Evolutionary conservation across 2,113 vertebrate genomes (phyloP).

Genomic region (Dasypus novemcinctus): DNA sequence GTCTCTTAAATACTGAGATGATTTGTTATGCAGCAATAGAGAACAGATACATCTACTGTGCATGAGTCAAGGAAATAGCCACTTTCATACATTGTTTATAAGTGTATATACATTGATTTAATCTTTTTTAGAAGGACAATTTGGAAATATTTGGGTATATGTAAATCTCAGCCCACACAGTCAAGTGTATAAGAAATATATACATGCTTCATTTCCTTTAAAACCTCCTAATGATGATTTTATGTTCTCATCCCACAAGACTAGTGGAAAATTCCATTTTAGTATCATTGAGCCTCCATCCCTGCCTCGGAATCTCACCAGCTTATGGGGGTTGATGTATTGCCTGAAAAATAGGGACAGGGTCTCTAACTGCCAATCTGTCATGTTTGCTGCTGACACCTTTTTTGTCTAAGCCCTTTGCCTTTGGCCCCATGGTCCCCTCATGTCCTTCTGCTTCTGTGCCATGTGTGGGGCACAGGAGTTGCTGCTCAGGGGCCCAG

Average conservation of each 20-base stretch:
- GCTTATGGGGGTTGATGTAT: not conserved
- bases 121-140: not conserved
- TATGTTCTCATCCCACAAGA: not conserved
- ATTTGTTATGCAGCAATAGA: not conserved
- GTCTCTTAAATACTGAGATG: not conserved
- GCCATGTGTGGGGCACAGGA: not conserved
- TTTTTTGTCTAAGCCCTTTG: not conserved
- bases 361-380: not conserved
- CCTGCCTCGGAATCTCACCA: not conserved
- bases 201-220: not conserved
- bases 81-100: not conserved
- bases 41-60: not conserved
- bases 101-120: not conserved
- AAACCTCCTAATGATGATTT: not conserved
- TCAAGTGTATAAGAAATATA: not conserved
- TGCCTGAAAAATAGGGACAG: not conserved
- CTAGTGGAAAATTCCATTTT: not conserved
- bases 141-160: not conserved
- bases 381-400: not conserved
- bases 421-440: not conserved
- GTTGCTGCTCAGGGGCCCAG: not conserved
- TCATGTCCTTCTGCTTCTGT: not conserved
- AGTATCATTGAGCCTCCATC: not conserved
- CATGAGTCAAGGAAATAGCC: not conserved
- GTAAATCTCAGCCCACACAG: not conserved